phyloP scores from a whole-genome alignment of 2,113 vertebrate genomes.

The Haliaeetus leucogaster region DNA sequence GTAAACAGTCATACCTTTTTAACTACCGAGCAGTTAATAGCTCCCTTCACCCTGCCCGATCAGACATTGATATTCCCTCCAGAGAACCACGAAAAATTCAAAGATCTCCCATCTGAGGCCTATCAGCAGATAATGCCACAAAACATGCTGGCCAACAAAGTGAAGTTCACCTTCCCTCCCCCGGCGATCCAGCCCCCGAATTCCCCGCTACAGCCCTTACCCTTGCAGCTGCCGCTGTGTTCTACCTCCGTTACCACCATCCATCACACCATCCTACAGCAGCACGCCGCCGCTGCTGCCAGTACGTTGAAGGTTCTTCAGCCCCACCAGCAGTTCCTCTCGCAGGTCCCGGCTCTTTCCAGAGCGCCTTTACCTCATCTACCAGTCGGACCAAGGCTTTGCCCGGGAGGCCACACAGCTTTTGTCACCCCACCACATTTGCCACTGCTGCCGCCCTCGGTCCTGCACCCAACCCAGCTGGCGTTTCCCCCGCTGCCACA shows the following conservation, averaged over 20 bases:
- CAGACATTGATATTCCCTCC: slow-evolving; percentile 73
- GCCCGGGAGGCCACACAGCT: slow-evolving; percentile 51
- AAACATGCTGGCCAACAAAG: slow-evolving; percentile 69
- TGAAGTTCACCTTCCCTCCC: slow-evolving; percentile 74
- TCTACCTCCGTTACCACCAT: slow-evolving; percentile 81
- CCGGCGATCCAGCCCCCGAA: slow-evolving; percentile 45
- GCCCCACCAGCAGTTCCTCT: slow-evolving; percentile 78
- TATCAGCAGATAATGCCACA: slow-evolving; percentile 77
- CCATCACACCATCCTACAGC: slow-evolving; percentile 81
- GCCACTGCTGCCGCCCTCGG: slow-evolving; percentile 72
- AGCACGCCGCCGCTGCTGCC: slow-evolving; percentile 62
- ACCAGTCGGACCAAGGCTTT: slow-evolving; percentile 70
- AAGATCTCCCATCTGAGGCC: slow-evolving; percentile 69
- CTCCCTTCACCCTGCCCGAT: slow-evolving; percentile 69
- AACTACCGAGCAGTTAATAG: slow-evolving; percentile 63
- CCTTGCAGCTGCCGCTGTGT: slow-evolving; percentile 72
- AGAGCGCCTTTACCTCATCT: slow-evolving; percentile 76
- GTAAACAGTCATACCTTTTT: slow-evolving; percentile 66
- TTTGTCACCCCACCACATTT: slow-evolving; percentile 73
- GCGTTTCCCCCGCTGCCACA: slow-evolving; percentile 77
- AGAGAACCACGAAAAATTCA: slow-evolving; percentile 73
- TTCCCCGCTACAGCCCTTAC: slow-evolving; percentile 71
- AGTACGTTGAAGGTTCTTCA: slow-evolving; percentile 73
- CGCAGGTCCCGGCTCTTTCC: slow-evolving; percentile 75
- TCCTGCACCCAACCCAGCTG: slow-evolving; percentile 73